phyloP scores from a whole-genome alignment of 2,888 invertebrate species.

The Shargacucullia verbasci region DNA sequence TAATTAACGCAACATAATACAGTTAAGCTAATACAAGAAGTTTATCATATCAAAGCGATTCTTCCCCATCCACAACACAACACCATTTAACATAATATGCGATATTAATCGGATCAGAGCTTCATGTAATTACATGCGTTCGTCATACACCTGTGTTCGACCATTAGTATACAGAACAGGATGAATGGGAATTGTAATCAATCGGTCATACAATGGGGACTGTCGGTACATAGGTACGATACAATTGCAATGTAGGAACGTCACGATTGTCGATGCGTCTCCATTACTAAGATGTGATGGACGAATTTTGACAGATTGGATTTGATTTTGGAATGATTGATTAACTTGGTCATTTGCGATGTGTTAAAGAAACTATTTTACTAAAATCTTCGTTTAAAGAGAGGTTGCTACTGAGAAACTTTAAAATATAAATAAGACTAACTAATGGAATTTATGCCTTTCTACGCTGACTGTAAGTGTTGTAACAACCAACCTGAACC shows the following conservation, averaged over 20 bases:
- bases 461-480: no score
- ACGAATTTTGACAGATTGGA: conserved; percentile 6
- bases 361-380: no score
- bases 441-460: no score
- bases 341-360: no score
- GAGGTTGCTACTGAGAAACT: no score
- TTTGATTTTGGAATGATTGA: conserved; percentile 18
- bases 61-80: conserved; percentile 22
- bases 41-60: conserved; percentile 27
- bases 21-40: conserved; percentile 4
- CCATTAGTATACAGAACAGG: conserved; percentile 60
- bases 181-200: conserved; percentile 78
- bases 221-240: conserved; percentile 36
- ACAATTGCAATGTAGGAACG: conserved; percentile 62
- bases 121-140: conserved; percentile 69
- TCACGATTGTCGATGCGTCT: conserved; percentile 57
- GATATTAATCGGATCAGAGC: conserved; percentile 75
- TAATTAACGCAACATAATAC: conserved; percentile 32
- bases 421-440: no score
- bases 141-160: conserved; percentile 55
- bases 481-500: no score
- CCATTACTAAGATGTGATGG: conserved; percentile 55
- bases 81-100: conserved; percentile 62
- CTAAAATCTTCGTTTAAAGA: no score
- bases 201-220: conserved; percentile 75